phyloP scores from a whole-genome alignment of 35 echinoderm and acorn worm genomes.

The Apostichopus californicus region DNA sequence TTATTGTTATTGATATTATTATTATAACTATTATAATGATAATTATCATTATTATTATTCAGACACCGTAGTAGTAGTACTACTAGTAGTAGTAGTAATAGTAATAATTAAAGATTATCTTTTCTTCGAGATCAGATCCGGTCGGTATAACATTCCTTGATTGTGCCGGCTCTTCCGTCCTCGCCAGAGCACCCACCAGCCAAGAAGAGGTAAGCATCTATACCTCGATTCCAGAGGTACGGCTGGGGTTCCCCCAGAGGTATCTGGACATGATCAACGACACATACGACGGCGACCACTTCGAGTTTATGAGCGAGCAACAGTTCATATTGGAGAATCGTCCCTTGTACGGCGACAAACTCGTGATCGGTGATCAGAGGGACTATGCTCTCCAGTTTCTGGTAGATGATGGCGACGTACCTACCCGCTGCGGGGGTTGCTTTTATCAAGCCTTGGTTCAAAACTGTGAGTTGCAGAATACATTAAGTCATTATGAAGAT shows the following conservation, averaged over 20 bases:
- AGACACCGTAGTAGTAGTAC: no score
- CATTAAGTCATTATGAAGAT: not conserved
- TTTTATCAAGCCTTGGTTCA: constrained; percentile 10
- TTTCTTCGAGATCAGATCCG: not conserved
- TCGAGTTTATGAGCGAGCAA: not conserved
- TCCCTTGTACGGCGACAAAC: not conserved
- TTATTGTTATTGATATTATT: no score
- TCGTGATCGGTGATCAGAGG: not conserved
- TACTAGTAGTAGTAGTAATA: no score
- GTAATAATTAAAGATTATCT: no score
- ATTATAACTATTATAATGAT: no score
- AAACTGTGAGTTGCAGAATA: not conserved
- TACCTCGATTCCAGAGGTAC: constrained; percentile 2
- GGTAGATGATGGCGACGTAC: not conserved
- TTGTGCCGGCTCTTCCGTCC: not conserved
- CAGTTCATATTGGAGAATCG: not conserved
- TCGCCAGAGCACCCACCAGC: not conserved
- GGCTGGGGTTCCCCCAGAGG: not conserved
- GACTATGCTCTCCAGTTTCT: not conserved
- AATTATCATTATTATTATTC: no score
- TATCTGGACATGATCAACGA: not conserved
- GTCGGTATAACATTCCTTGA: not conserved
- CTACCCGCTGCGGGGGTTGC: not conserved
- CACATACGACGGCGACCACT: not conserved
- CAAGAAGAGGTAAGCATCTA: constrained; percentile 13